phyloP scores from a whole-genome alignment of 2,888 invertebrate genomes.

The Augochlorella aurata region DNA sequence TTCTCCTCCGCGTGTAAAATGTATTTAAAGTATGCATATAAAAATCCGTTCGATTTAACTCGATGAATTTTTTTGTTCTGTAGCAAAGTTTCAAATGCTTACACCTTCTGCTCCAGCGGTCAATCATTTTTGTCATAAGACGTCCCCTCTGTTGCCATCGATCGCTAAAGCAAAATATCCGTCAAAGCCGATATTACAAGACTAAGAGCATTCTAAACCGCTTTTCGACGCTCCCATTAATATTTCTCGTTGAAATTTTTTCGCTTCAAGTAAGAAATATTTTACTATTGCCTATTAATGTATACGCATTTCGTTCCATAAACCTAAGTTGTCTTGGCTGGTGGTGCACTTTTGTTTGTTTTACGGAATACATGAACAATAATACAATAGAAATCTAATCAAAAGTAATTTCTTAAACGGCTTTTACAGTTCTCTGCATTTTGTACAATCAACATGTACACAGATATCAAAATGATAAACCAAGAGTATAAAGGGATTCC shows the following conservation, averaged over 20 bases:
- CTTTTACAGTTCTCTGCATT: constrained; percentile 17
- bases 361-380: constrained; percentile 51
- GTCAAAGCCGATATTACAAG: constrained; percentile 58
- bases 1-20: neutral
- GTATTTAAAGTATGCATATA: constrained; percentile 13
- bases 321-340: constrained; percentile 79
- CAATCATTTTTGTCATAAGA: constrained; percentile 34
- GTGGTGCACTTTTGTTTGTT: constrained; percentile 63
- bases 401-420: constrained; percentile 34
- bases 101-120: constrained; percentile 28
- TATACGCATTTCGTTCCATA: constrained; percentile 74
- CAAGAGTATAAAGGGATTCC: constrained; percentile 58
- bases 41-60: constrained; percentile 5
- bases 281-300: constrained; percentile 70
- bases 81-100: constrained; percentile 18
- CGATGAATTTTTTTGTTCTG: constrained; percentile 16
- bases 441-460: constrained; percentile 34
- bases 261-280: constrained; percentile 66
- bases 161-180: constrained; percentile 48
- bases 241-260: constrained; percentile 54
- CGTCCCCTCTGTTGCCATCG: constrained; percentile 38
- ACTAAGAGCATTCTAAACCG: constrained; percentile 63
- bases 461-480: constrained; percentile 46
- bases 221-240: constrained; percentile 51
- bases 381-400: constrained; percentile 46